Conservation (phyloP, 1,140 invertebrate species). For the Tetraneura akinire region DNA sequence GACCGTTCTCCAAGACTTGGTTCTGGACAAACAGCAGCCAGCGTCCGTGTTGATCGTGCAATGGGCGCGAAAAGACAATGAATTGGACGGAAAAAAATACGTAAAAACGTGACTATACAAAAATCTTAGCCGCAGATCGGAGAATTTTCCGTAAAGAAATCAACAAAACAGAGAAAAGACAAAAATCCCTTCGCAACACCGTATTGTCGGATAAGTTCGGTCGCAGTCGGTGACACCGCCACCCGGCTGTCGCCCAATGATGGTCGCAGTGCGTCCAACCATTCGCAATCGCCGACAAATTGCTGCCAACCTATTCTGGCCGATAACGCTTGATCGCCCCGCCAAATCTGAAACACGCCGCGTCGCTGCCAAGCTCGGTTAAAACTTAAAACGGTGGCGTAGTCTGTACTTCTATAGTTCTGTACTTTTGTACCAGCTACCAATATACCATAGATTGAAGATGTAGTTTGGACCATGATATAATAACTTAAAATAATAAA, state of each 20-base stretch:
- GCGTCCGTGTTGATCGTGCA: background rate
- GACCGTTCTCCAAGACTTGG: background rate
- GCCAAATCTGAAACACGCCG: no score
- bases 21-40: no score
- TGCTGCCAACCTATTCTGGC: background rate
- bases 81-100: background rate
- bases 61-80: background rate
- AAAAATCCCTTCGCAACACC: background rate
- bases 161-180: constrained; percentile 15
- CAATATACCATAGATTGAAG: no score
- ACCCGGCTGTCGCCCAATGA: background rate
- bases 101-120: background rate
- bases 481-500: no score
- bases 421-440: no score
- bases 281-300: background rate
- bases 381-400: no score
- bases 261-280: background rate
- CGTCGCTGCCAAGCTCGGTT: no score
- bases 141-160: constrained; percentile 5
- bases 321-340: background rate
- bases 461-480: no score
- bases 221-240: background rate
- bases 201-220: background rate
- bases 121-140: background rate
- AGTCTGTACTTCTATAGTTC: no score